These are phyloP conservation scores for Typhlichthys subterraneus DNA, from an alignment of 2,797 vertebrate species.

Conservation along the genomic window DNA sequence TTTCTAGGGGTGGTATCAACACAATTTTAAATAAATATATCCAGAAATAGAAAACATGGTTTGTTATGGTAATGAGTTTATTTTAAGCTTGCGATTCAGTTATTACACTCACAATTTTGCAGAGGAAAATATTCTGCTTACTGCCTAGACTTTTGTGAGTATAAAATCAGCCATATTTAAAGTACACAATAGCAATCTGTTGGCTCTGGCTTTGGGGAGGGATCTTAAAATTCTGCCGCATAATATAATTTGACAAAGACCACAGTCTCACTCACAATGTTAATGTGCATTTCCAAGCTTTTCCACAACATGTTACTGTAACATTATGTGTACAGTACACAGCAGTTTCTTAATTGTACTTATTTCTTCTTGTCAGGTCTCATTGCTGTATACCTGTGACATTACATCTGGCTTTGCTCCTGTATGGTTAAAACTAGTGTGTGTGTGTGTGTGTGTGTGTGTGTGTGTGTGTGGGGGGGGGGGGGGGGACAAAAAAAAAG, in stretches of 20 bases:
- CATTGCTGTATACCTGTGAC: slow-evolving; percentile 39
- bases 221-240: slow-evolving; percentile 63
- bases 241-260: slow-evolving; percentile 26
- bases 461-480: slow-evolving; percentile 14
- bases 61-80: not conserved
- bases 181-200: slow-evolving; percentile 42
- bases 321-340: not conserved
- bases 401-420: slow-evolving; percentile 54
- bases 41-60: not conserved
- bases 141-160: no score
- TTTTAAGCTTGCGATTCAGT: not conserved
- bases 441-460: slow-evolving; percentile 23
- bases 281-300: slow-evolving; percentile 20
- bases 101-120: not conserved
- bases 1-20: no score
- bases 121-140: no score
- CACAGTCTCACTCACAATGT: slow-evolving; percentile 12
- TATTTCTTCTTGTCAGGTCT: not conserved
- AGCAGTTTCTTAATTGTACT: no score
- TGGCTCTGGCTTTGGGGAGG: slow-evolving; percentile 50
- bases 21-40: not conserved
- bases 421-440: slow-evolving; percentile 40
- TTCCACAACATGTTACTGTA: not conserved
- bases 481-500: slow-evolving; percentile 25
- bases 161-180: slow-evolving; percentile 10